Evolutionary conservation across 2,888 invertebrate genomes (phyloP).

Genomic region (Agrotis clavis): DNA sequence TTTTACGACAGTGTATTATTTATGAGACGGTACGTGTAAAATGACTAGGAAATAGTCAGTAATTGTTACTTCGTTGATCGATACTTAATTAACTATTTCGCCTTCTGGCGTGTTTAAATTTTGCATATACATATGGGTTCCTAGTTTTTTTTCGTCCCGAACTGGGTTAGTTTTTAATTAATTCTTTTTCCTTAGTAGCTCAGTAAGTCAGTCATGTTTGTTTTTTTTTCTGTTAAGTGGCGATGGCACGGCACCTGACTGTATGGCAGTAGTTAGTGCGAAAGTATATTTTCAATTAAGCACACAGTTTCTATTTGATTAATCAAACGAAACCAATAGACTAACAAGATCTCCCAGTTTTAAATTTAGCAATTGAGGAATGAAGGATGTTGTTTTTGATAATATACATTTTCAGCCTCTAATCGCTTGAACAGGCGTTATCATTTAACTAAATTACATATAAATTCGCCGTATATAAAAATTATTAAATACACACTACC

Average conservation of each 20-base stretch:
- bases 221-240: slow-evolving; percentile 19
- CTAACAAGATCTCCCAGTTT: slow-evolving; percentile 4
- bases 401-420: slow-evolving; percentile 11
- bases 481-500: background rate
- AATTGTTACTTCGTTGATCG: slow-evolving; percentile 51
- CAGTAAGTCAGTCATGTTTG: slow-evolving; percentile 50
- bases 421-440: slow-evolving; percentile 10
- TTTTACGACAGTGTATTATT: slow-evolving; percentile 45
- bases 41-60: slow-evolving; percentile 56
- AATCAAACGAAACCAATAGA: slow-evolving; percentile 20
- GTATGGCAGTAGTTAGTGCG: slow-evolving; percentile 13
- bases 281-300: slow-evolving; percentile 39
- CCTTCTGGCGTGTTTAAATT: slow-evolving; percentile 44
- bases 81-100: slow-evolving; percentile 42
- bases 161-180: slow-evolving; percentile 51
- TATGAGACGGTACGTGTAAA: slow-evolving; percentile 45
- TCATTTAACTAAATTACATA: slow-evolving; percentile 26
- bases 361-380: too few species aligned
- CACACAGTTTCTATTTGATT: slow-evolving; percentile 36
- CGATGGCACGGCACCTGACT: slow-evolving; percentile 23
- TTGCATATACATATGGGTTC: slow-evolving; percentile 58
- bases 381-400: too few species aligned
- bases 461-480: slow-evolving; percentile 20
- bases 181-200: slow-evolving; percentile 57
- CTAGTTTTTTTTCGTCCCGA: slow-evolving; percentile 53